Base-by-base conservation (phyloP, 2,797 vertebrate species). In the Hydrophis major region DNA sequence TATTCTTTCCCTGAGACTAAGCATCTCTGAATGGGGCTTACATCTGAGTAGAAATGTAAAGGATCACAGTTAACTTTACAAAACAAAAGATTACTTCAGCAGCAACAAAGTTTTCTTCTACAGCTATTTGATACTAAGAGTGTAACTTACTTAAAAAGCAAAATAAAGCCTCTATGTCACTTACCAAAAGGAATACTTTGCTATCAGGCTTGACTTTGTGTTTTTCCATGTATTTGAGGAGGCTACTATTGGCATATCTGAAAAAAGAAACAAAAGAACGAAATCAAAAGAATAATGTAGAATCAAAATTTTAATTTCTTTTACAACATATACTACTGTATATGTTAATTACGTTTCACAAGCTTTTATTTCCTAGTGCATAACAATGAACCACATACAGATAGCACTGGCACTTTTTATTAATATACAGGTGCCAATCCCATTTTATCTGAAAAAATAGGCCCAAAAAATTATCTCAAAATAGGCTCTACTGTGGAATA, bases 171-270 rank as follows among this genome's bases (percentile, higher is more conserved):
- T 47, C 4, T 89, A 87, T 92, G 50, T 47, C 20, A 98, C 99
- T 94, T 98, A 99, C 99, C 99, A 99, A 95, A 94, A 99, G 98
- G 96, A 99, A 99, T 89, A 99, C 99, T 96, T 99, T 99, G 98
- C 99, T 99, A 98, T 99, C 99, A 59, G 99, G 99, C 97, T 99
- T 99, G 92, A 99, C 99, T 98, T 99, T 99, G 97, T 99, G 99
- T 96, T 99, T 99, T 97, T 99, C 99, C 99, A 99, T 99, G 96
- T 99, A 99, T 97, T 99, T 99, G 97, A 99, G 99, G 96, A 99
- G 98, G 98, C 99, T 99, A 97, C 99, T 99, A 96, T 99, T 99
- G 98, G 99, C 98, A 87, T 99, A 99, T 95, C 99, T 99, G 98
- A 92, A 94, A 97, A 94, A 95, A 55, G 94, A 94, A 92, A 92